Conservation (phyloP, 2,888 invertebrate species). For the Melangyna quadrimaculata region DNA sequence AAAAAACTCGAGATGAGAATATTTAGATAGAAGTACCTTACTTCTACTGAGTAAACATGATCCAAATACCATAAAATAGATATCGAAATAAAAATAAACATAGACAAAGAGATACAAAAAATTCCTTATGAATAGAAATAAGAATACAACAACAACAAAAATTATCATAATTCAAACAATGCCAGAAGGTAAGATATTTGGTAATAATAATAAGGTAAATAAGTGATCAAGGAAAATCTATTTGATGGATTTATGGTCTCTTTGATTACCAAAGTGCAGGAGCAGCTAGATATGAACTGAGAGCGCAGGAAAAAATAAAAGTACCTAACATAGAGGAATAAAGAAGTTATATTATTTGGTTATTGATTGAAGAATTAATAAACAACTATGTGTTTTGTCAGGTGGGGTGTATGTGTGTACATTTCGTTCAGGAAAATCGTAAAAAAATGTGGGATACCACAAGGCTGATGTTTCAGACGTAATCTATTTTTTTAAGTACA, state of each 20-base stretch:
- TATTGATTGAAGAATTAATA: conserved; percentile 47
- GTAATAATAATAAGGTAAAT: conserved; percentile 64
- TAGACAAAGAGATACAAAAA: neutral
- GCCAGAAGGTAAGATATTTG: conserved; percentile 42
- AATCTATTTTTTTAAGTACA: neutral
- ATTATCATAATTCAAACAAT: conserved; percentile 65
- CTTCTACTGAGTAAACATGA: conserved; percentile 52
- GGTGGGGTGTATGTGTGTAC: neutral
- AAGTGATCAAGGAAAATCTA: conserved; percentile 59
- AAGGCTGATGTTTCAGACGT: conserved; percentile 4
- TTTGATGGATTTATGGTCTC: conserved; percentile 58
- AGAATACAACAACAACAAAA: conserved; percentile 1
- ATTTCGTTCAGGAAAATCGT: neutral
- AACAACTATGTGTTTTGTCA: conserved; percentile 21
- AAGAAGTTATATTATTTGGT: conserved; percentile 53
- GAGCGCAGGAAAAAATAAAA: conserved; percentile 5
- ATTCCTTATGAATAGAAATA: neutral
- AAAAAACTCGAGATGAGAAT: neutral
- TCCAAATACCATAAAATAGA: conserved; percentile 58
- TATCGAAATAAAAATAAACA: neutral
- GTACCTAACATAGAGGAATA: conserved; percentile 2
- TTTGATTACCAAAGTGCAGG: conserved; percentile 3
- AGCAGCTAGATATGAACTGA: conserved; percentile 6
- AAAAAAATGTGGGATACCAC: conserved; percentile 15
- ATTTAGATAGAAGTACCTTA: conserved; percentile 48